Percentiles rank a stretch among this genome's conserved stretches.
Conservation (phyloP, 2,797 vertebrate genomes). For the Nyctalus aviator region DNA sequence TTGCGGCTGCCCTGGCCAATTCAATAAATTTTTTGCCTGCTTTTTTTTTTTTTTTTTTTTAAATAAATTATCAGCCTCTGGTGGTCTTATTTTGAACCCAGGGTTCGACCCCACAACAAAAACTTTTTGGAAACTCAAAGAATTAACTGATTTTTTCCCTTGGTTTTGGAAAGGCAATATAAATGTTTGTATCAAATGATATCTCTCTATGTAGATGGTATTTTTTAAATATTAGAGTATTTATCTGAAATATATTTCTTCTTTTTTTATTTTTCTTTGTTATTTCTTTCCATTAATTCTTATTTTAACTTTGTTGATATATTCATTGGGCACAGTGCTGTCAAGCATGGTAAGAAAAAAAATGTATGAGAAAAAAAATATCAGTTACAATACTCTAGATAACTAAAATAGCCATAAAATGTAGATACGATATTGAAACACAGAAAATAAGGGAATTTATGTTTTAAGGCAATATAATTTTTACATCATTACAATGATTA, state of each 20-base stretch:
- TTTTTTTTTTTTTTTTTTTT: too few species aligned
- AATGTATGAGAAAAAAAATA: neutral
- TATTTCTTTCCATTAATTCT: neutral
- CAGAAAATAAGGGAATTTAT: neutral
- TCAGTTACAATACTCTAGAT: neutral
- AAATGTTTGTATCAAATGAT: neutral
- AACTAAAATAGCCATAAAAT: neutral
- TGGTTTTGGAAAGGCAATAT: neutral
- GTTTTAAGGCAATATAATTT: neutral
- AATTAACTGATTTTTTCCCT: neutral
- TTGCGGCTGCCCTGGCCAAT: too few species aligned
- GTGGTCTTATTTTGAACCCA: too few species aligned
- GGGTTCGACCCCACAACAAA: too few species aligned
- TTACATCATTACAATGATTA: neutral
- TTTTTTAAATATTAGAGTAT: neutral
- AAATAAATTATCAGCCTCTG: too few species aligned
- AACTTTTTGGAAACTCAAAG: neutral
- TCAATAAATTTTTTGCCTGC: too few species aligned
- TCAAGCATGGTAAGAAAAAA: neutral
- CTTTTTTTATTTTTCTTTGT: neutral
- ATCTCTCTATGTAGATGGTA: neutral
- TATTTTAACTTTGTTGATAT: neutral
- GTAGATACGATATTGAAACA: neutral
- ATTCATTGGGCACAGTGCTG: neutral
- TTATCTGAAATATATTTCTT: slow-evolving; percentile 6